Conservation (phyloP, 2,888 invertebrate species). For the Sarcophaga variegata region DNA sequence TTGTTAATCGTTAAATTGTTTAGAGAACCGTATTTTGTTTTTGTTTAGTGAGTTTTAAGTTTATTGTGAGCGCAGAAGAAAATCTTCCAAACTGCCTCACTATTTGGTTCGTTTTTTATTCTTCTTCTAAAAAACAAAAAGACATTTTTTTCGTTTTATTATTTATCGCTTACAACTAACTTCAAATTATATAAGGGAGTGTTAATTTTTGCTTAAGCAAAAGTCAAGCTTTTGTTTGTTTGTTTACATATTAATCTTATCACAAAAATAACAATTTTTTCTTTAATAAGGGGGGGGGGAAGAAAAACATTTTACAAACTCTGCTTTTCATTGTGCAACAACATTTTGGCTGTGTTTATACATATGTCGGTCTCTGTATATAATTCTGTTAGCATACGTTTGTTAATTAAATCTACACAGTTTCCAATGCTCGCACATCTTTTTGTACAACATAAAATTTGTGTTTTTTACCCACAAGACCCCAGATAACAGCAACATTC, state of each 20-base stretch:
- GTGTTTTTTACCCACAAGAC: conserved; percentile 95
- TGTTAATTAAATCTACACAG: conserved; percentile 72
- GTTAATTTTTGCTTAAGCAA: conserved; percentile 45
- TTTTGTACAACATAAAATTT: conserved; percentile 99
- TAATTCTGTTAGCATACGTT: not conserved
- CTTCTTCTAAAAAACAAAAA: conserved; percentile 20
- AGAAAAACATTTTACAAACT: conserved; percentile 47
- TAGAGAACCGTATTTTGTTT: conserved; percentile 22
- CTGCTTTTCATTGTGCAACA: conserved; percentile 60
- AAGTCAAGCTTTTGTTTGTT: conserved; percentile 44
- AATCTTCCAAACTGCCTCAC: conserved; percentile 63
- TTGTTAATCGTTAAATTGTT: conserved; percentile 34
- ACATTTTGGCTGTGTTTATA: conserved; percentile 55
- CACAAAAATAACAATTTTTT: conserved; percentile 66
- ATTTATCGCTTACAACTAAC: conserved; percentile 28
- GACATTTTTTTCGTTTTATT: conserved; percentile 25
- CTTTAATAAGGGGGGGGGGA: conserved; percentile 17
- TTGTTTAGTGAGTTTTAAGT: conserved; percentile 50
- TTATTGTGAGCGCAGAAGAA: conserved; percentile 63
- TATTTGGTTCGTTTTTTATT: conserved; percentile 61
- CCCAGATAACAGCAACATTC: conserved; percentile 97
- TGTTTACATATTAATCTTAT: conserved; percentile 58
- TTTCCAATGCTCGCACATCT: conserved; percentile 88
- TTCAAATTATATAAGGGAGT: conserved; percentile 30
- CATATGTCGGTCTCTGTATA: conserved; percentile 15